These are phyloP conservation scores for Junonia oenone DNA, from an alignment of 2,888 invertebrate species.

Conservation along the genomic window DNA sequence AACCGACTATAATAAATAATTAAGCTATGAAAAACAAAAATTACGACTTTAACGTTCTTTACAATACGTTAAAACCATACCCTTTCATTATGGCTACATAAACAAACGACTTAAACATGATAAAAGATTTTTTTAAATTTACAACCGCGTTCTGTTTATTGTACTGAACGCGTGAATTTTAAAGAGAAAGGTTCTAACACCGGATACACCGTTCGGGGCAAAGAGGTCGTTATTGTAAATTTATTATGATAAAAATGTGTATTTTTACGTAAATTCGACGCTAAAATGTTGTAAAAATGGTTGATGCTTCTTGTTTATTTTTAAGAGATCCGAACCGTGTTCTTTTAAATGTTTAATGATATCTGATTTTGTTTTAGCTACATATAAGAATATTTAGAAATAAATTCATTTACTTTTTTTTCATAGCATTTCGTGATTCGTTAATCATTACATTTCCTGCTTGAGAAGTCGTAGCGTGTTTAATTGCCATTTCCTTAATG, in stretches of 20 bases:
- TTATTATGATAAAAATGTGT: conserved; percentile 28
- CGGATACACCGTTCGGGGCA: conserved; percentile 21
- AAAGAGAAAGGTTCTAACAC: conserved; percentile 24
- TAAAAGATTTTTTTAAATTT: conserved; percentile 25
- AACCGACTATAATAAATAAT: too few species aligned
- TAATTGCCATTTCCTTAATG: too few species aligned
- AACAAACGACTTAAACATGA: conserved; percentile 18
- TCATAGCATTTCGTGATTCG: too few species aligned
- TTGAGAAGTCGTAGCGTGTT: too few species aligned
- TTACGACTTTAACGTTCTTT: too few species aligned
- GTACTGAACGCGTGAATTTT: conserved; percentile 21
- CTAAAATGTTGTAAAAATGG: conserved; percentile 12
- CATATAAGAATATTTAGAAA: too few species aligned
- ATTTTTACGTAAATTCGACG: conserved; percentile 18
- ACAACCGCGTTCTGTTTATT: conserved; percentile 37
- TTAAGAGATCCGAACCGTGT: neutral
- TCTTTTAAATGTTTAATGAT: neutral
- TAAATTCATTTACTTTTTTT: too few species aligned
- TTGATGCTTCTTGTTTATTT: conserved; percentile 6
- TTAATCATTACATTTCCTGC: too few species aligned
- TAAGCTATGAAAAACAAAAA: too few species aligned
- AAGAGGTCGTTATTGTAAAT: conserved; percentile 33
- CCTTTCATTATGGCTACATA: neutral
- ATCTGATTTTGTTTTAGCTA: too few species aligned
- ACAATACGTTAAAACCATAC: too few species aligned